Evolutionary conservation across 1,140 invertebrate genomes (phyloP).

Genomic region (Laupala kohalensis): DNA sequence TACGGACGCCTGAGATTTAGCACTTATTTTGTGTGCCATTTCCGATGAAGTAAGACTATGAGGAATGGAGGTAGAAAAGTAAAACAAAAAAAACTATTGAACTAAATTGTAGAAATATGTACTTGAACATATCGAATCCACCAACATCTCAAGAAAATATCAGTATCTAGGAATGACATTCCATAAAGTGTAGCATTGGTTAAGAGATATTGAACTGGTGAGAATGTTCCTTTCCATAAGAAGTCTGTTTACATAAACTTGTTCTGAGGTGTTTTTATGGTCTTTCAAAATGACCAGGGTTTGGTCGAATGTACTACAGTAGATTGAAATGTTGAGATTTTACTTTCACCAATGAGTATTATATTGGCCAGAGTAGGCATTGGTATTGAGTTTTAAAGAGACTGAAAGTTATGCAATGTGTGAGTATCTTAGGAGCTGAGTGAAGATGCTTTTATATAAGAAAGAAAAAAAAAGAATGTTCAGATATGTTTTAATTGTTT

Average conservation of each 20-base stretch:
- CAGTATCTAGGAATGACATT: background rate
- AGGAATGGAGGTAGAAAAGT: background rate
- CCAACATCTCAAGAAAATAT: background rate
- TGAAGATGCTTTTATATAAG: background rate
- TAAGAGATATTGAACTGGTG: background rate
- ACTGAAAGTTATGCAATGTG: background rate
- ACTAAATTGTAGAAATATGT: background rate
- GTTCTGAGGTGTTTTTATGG: background rate
- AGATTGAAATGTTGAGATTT: background rate
- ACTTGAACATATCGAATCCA: background rate
- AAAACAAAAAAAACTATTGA: background rate
- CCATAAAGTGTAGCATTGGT: background rate
- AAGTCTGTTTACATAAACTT: background rate
- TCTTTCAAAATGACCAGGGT: background rate
- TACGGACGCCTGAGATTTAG: background rate
- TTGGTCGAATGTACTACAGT: background rate
- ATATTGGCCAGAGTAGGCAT: background rate
- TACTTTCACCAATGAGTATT: background rate
- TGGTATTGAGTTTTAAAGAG: background rate
- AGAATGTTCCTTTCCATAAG: constrained; percentile 5
- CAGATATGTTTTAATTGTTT: constrained; percentile 3
- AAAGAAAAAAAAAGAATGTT: background rate
- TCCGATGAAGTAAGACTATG: background rate
- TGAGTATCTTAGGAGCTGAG: background rate
- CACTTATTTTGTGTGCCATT: constrained; percentile 9